phyloP scores from a whole-genome alignment of 1,140 invertebrate species.

The Lysiphlebus fabarum region DNA sequence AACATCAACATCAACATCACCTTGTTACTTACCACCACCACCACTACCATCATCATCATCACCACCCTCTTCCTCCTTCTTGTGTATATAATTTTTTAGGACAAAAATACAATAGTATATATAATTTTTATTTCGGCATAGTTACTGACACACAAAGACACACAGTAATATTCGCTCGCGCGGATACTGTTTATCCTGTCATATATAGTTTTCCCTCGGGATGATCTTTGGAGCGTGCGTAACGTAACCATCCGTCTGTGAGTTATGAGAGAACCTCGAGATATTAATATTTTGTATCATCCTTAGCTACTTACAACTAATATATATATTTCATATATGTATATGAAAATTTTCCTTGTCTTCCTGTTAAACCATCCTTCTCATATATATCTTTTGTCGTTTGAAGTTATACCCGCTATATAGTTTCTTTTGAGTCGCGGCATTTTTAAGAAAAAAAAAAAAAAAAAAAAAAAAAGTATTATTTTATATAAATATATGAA shows the following conservation, averaged over 20 bases:
- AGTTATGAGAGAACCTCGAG: constrained; percentile 54
- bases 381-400: constrained; percentile 48
- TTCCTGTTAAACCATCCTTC: constrained; percentile 27
- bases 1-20: no score
- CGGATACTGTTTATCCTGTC: constrained; percentile 48
- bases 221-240: constrained; percentile 50
- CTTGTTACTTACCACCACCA: no score
- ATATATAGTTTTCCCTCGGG: constrained; percentile 42
- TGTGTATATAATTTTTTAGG: background rate
- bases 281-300: constrained; percentile 60
- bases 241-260: constrained; percentile 52
- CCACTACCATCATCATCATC: background rate
- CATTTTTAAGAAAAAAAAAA: no score
- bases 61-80: background rate
- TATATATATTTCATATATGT: no score
- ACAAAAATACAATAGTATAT: no score
- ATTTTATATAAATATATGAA: no score
- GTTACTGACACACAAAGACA: constrained; percentile 4
- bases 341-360: constrained; percentile 28
- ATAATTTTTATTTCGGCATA: no score
- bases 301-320: constrained; percentile 38
- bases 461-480: no score
- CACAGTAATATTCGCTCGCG: constrained; percentile 11
- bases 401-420: constrained; percentile 28
- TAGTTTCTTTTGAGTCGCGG: no score